Percentiles rank a stretch among this genome's conserved stretches.
Evolutionary conservation across 2,888 invertebrate genomes (phyloP).

Genomic region (Mayetiola destructor): DNA sequence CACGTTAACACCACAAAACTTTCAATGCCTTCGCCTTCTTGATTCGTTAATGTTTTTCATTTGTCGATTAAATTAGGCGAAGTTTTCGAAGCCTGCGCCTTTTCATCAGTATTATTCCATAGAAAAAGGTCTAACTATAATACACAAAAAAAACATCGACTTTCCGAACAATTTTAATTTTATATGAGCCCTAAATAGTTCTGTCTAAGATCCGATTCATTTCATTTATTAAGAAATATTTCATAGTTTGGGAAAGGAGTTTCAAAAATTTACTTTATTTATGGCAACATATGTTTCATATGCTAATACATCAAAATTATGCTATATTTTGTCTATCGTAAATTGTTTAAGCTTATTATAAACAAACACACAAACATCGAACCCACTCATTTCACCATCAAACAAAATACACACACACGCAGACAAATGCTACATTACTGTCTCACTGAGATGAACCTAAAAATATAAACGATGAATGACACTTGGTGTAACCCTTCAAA

Average conservation of each 20-base stretch:
- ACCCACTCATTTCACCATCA: no score
- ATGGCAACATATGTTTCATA: constrained; percentile 6
- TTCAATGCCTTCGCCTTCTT: not conserved
- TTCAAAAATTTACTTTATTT: no score
- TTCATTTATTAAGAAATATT: not conserved
- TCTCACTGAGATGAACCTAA: no score
- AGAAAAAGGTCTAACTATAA: not conserved
- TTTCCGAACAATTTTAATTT: not conserved
- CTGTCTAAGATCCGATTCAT: not conserved
- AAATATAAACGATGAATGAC: no score
- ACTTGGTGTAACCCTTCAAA: not conserved
- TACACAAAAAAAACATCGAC: not conserved
- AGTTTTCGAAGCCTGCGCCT: no score
- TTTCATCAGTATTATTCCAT: no score
- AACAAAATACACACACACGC: not conserved
- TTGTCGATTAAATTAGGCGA: not conserved
- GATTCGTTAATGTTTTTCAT: not conserved
- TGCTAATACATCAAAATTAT: constrained; percentile 4
- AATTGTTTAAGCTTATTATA: no score
- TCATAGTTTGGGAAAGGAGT: not conserved
- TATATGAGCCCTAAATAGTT: not conserved
- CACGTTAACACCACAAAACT: constrained; percentile 13
- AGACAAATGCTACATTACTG: no score
- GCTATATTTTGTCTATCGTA: not conserved
- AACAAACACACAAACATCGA: no score